Base-by-base conservation (phyloP, 1,140 invertebrate species). In the Apolygus lucorum region DNA sequence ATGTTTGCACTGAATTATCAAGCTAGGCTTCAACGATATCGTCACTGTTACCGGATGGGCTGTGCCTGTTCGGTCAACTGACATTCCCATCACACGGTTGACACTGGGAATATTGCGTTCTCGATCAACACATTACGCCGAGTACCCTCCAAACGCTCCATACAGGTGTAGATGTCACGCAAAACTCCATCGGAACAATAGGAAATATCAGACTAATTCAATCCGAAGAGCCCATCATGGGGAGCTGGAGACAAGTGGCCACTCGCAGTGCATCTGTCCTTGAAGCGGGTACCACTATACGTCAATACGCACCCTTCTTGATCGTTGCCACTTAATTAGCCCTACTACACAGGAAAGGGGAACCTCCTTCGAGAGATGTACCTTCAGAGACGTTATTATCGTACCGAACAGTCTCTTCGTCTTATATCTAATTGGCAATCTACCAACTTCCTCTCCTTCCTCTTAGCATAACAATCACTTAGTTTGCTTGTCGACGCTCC, bases 391-490 rank as follows among this genome's bases (percentile, higher is more conserved):
- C 34, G 8, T 49, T 17, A 49, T 11, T 8, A 49, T 17, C 8
- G 8, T 49, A 49, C 17, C 17, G 34, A 11, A 49, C 34, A 49
- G 34, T 49, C 17, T 17, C 34, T 17, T 17, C 8, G 8, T 17
- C 34, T 49, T 49, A 49, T 17, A 49, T 49, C 8, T 49, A 49
- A 49, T 49, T 49, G 34, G 34, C 34, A 49, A 49, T 49, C 34
- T 49, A 49, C 34, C 34, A 49, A 49, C 34, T 49, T 49, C 8
- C 17, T 8, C 17, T 49, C 17, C 34, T 17, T 49, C 17, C 34
- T 49, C 34, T 49, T 49, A 49, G 34, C 34, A 49, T 49, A 49
- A 49, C 34, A 49, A 49, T 49, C 34, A 49, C 34, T 49, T 49
- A 49, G 34, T 49, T 49, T 49, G 17, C 34, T 11, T 49, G 8